Percentiles rank a stretch among this genome's conserved stretches.
Conservation (phyloP, 1,140 invertebrate species). For the Octopus sinensis region DNA sequence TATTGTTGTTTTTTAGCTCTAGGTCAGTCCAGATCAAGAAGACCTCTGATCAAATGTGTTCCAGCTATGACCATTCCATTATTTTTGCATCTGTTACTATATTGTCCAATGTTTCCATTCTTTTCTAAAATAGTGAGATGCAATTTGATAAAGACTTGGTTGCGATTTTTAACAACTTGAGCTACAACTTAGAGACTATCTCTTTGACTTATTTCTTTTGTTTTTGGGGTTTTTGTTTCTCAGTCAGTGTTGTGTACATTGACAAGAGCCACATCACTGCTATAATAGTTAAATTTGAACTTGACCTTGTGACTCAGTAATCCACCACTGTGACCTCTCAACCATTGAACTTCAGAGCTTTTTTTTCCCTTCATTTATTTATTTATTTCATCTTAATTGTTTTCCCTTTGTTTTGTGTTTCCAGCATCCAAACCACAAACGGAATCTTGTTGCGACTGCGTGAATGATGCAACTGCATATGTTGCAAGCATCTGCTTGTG, state of each 20-base stretch:
- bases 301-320: neutral
- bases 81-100: too few species aligned
- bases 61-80: too few species aligned
- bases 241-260: neutral
- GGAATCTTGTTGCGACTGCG: conserved; percentile 36
- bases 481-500: too few species aligned
- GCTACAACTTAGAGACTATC: too few species aligned
- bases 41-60: too few species aligned
- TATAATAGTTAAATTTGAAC: neutral
- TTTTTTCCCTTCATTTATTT: neutral
- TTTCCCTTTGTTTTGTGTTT: conserved; percentile 18
- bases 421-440: conserved; percentile 37
- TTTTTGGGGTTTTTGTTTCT: neutral
- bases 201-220: too few species aligned
- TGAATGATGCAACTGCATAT: conserved; percentile 16
- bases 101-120: too few species aligned
- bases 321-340: neutral
- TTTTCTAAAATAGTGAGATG: too few species aligned
- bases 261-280: neutral
- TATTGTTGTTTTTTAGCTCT: neutral
- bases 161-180: too few species aligned
- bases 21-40: too few species aligned
- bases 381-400: neutral
- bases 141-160: too few species aligned
- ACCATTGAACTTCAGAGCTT: neutral